Evolutionary conservation across 2,797 vertebrate genomes (phyloP), one percentile per base, ranked within the genome.

Genomic region (Enteromius anoplus): DNA sequence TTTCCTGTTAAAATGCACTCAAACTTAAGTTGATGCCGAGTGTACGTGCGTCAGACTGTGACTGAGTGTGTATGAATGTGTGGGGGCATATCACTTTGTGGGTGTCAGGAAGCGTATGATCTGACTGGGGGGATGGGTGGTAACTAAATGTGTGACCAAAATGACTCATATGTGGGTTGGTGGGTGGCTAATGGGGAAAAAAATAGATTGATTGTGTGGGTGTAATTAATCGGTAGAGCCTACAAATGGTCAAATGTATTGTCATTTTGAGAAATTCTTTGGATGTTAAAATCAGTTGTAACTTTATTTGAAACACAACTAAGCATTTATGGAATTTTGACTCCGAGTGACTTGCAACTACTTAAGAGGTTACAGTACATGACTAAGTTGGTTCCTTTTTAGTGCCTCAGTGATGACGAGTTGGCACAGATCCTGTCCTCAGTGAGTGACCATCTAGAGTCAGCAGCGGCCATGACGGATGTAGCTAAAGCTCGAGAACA

Each of bases 351-450:
- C 8, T 32, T 45, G 53, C 15, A 34, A 21, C 3, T 29, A 58
- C 21, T 17, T 12, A 34, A 32, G 10, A 64, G 40, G 6, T 60
- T 64, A 32, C 29, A 17, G 29, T 53, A 45, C 4, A 55, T 76
- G 1, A 26, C 23, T 42, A 32, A 78, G 2, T 40, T 83, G 17
- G 69, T 69, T 55, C n/a, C 14, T 82, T 45, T 86, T 62, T 84
- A 96, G 95, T 86, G 21, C 34, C 97, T 97, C 90, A 88, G 91
- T 0, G 84, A 92, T 85, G 91, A 90, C 34, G 96, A 97, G 68
- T 89, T 99, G 2, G 91, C 83, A 0, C 91, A 94, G 66, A 93
- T 97, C 88, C 97, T 96, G 34, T 86, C 92, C 0, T 88, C 84
- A 0, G 92, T 96, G 0, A 92, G 93, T 0, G 92, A 96, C 0